phyloP scores from a whole-genome alignment of 2,797 vertebrate genomes.

The Chrysolophus pictus region DNA sequence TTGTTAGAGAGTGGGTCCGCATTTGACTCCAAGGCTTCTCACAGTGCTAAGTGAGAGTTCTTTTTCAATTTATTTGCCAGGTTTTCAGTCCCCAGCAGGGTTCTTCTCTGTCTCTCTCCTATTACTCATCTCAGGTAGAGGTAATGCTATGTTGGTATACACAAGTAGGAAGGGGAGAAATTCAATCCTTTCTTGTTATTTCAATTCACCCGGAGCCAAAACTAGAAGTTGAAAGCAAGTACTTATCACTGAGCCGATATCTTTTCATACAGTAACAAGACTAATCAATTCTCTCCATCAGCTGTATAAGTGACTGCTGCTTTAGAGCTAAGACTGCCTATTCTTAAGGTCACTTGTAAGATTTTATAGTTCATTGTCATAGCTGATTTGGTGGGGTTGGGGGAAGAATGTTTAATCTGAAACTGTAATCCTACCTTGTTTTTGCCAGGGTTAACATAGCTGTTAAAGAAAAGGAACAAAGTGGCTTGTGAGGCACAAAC shows the following conservation, averaged over 20 bases:
- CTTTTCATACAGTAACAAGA: neutral
- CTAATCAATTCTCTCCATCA: neutral
- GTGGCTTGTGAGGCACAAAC: neutral
- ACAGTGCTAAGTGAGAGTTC: neutral
- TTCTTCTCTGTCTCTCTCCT: neutral
- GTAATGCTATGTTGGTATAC: neutral
- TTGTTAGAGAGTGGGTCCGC: neutral
- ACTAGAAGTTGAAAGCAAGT: neutral
- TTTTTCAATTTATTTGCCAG: neutral
- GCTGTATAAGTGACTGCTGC: neutral
- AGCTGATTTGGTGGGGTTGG: neutral
- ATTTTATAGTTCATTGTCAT: neutral
- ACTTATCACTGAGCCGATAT: neutral
- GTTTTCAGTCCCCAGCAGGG: neutral
- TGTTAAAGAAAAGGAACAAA: neutral
- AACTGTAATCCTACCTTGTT: neutral
- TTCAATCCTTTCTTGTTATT: neutral
- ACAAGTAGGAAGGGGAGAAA: neutral
- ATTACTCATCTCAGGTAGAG: neutral
- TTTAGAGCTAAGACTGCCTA: neutral
- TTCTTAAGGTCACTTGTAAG: neutral
- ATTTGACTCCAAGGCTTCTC: neutral
- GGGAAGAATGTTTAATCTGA: neutral
- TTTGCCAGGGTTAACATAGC: conserved; percentile 3
- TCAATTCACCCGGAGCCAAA: neutral